phyloP scores from a whole-genome alignment of 2,888 invertebrate species.

The Muscina levida region DNA sequence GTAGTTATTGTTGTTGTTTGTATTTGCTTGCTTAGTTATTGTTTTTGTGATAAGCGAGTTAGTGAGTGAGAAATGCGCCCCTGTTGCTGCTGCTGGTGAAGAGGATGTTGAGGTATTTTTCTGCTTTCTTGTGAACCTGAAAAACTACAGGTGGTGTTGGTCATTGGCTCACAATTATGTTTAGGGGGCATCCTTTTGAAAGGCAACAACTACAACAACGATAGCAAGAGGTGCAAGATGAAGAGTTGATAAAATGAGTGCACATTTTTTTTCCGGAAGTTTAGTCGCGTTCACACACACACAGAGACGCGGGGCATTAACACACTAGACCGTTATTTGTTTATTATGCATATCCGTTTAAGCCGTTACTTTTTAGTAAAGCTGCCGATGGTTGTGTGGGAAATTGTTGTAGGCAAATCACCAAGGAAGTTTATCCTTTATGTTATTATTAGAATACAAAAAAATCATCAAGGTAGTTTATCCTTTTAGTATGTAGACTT shows the following conservation, averaged over 20 bases:
- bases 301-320: background rate
- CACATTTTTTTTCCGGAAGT: slow-evolving; percentile 53
- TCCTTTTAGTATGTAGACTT: no score
- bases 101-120: slow-evolving; percentile 67
- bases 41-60: no score
- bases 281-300: background rate
- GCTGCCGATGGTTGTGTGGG: background rate
- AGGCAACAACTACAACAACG: background rate
- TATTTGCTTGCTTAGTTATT: no score
- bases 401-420: slow-evolving; percentile 25
- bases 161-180: slow-evolving; percentile 36
- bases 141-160: slow-evolving; percentile 41
- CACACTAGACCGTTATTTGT: slow-evolving; percentile 27
- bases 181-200: slow-evolving; percentile 61
- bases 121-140: slow-evolving; percentile 44
- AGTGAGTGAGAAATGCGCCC: slow-evolving; percentile 64
- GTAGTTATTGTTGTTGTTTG: no score
- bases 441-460: no score
- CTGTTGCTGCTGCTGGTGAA: slow-evolving; percentile 28
- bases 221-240: background rate
- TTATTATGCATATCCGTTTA: slow-evolving; percentile 68
- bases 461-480: no score
- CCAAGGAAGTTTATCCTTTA: background rate
- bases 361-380: no score
- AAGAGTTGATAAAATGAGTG: slow-evolving; percentile 20